These are phyloP conservation scores for Plebejus anna DNA, from an alignment of 2,888 invertebrate species.

Conservation along the genomic window DNA sequence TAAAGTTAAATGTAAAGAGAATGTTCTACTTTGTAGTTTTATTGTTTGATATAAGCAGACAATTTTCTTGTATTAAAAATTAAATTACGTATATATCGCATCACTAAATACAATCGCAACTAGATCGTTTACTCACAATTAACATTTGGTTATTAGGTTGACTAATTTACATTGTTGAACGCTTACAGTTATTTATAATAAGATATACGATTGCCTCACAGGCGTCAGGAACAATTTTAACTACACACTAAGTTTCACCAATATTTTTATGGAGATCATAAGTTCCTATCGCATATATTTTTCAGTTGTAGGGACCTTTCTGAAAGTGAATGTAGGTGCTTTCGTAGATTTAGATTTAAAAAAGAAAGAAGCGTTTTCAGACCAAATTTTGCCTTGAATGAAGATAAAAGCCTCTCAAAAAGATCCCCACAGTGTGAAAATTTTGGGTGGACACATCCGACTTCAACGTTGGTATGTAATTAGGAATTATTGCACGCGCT, in stretches of 20 bases:
- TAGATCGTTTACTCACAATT: constrained; percentile 78
- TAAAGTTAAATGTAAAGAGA: constrained; percentile 38
- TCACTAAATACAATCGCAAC: constrained; percentile 78
- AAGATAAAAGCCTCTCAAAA: constrained; percentile 3
- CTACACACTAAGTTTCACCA: constrained; percentile 75
- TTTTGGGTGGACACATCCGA: constrained; percentile 20
- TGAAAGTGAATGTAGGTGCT: neutral
- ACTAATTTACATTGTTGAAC: constrained; percentile 65
- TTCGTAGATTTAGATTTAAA: neutral
- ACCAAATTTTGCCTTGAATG: neutral
- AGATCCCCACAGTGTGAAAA: constrained; percentile 5
- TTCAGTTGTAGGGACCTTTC: constrained; percentile 27
- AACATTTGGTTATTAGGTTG: constrained; percentile 77
- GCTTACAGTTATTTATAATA: constrained; percentile 66
- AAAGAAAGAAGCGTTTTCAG: neutral
- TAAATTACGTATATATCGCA: constrained; percentile 79
- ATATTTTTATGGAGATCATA: constrained; percentile 66
- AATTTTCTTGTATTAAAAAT: constrained; percentile 76
- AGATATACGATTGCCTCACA: constrained; percentile 76
- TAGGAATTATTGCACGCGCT: constrained; percentile 35
- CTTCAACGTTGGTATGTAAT: constrained; percentile 21
- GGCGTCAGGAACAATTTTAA: constrained; percentile 79
- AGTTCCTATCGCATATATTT: constrained; percentile 73
- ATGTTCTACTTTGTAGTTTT: constrained; percentile 76
- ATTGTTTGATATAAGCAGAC: constrained; percentile 77